A percentile compares a stretch with the other conserved stretches of the same genome.
phyloP scores from a whole-genome alignment of 1,140 invertebrate species.

The Temnothorax longispinosus region DNA sequence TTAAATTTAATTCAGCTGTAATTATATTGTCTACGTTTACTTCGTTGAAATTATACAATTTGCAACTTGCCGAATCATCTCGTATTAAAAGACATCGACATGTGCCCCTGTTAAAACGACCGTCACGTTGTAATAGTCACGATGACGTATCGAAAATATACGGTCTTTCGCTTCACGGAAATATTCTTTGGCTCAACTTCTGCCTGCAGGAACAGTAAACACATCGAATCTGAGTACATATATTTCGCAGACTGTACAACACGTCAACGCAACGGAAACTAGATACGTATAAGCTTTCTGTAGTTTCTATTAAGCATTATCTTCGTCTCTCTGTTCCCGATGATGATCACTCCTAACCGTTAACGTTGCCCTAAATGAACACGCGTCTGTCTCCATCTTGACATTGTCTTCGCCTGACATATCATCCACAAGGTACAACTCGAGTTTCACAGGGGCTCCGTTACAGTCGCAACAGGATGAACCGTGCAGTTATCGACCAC shows the following conservation, averaged over 20 bases:
- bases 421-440: constrained; percentile 1
- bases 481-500: constrained; percentile 44
- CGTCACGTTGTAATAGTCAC: neutral
- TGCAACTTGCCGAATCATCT: neutral
- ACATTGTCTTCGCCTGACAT: constrained; percentile 46
- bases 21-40: neutral
- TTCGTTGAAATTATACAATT: neutral
- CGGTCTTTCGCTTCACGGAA: neutral
- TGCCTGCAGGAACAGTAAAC: neutral
- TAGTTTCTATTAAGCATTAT: constrained; percentile 43
- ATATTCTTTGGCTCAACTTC: neutral
- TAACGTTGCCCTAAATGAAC: constrained; percentile 39
- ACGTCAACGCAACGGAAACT: neutral
- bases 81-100: neutral
- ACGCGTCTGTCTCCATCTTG: constrained; percentile 34
- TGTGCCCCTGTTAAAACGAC: neutral
- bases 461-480: constrained; percentile 1
- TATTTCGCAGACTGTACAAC: neutral
- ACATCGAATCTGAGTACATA: neutral
- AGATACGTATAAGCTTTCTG: constrained; percentile 7
- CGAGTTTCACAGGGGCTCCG: constrained; percentile 7
- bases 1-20: constrained; percentile 5
- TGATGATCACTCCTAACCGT: constrained; percentile 21
- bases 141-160: neutral
- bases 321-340: neutral